These are phyloP conservation scores for Microcebus jonahi DNA, from an alignment of 2,113 vertebrate species.

Conservation along the genomic window DNA sequence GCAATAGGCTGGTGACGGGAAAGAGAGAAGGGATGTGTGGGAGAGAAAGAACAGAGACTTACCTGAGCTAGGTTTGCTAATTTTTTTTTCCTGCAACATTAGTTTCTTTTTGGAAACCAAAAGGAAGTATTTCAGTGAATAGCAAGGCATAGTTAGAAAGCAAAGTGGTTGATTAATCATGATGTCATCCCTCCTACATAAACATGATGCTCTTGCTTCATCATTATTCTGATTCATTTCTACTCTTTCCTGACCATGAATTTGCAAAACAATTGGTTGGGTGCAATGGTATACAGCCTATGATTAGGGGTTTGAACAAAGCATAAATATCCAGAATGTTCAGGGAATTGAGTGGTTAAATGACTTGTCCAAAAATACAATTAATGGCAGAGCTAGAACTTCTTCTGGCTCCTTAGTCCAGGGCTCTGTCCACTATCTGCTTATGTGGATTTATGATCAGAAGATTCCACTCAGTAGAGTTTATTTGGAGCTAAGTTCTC, in stretches of 20 bases:
- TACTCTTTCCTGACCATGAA: constrained; percentile 9
- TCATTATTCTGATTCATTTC: not conserved
- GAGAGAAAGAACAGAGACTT: not conserved
- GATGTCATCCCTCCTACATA: not conserved
- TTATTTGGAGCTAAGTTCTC: not conserved
- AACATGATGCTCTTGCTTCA: not conserved
- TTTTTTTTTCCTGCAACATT: not conserved
- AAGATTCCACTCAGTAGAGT: not conserved
- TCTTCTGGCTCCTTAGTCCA: not conserved
- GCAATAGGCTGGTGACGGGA: not conserved
- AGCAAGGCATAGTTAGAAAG: not conserved
- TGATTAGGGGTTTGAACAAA: constrained; percentile 8
- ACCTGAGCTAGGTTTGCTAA: not conserved
- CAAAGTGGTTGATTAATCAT: not conserved
- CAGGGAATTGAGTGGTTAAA: constrained; percentile 20
- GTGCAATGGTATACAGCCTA: not conserved
- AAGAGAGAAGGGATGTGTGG: not conserved
- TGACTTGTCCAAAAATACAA: not conserved
- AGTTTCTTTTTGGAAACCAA: constrained; percentile 42
- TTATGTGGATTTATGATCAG: not conserved
- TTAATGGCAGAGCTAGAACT: constrained; percentile 28
- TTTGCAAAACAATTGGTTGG: constrained; percentile 14
- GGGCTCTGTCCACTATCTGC: not conserved
- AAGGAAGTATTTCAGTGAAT: constrained; percentile 34
- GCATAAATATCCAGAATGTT: not conserved